These are phyloP conservation scores for Caenorhabditis remanei DNA, from an alignment of 1,140 invertebrate species.

Conservation along the genomic window DNA sequence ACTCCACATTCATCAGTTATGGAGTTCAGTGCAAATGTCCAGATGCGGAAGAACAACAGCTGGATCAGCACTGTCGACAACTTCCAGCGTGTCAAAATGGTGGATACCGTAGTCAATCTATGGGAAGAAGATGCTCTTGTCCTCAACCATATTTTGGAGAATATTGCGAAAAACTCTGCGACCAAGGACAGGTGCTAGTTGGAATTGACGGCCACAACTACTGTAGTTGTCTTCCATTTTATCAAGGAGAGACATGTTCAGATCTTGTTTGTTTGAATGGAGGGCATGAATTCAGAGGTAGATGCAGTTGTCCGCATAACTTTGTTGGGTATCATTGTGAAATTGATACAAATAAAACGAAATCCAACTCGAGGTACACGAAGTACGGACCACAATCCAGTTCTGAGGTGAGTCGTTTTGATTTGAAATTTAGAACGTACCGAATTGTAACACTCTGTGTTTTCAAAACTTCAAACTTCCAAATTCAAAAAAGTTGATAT, in stretches of 20 bases:
- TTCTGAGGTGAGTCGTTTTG: constrained; percentile 12
- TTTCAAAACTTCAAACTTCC: constrained; percentile 23
- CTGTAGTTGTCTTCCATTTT: constrained; percentile 75
- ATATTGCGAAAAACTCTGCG: constrained; percentile 75
- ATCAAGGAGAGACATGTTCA: constrained; percentile 75
- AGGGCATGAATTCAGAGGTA: constrained; percentile 67
- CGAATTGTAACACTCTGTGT: too few relatives aligned
- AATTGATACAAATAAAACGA: constrained; percentile 75
- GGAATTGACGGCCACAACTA: constrained; percentile 71
- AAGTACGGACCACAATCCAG: constrained; percentile 28
- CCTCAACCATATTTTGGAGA: constrained; percentile 77
- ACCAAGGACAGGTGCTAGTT: constrained; percentile 72
- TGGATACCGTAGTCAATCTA: constrained; percentile 70
- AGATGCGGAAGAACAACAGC: constrained; percentile 59
- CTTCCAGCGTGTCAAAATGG: constrained; percentile 74
- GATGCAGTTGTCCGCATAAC: constrained; percentile 73
- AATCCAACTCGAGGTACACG: constrained; percentile 38
- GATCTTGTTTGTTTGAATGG: constrained; percentile 77
- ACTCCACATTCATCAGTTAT: constrained; percentile 62
- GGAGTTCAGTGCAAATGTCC: constrained; percentile 70
- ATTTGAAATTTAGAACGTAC: too few relatives aligned
- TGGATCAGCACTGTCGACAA: constrained; percentile 72
- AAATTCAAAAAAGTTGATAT: background rate
- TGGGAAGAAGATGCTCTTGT: constrained; percentile 70
- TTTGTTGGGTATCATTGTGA: constrained; percentile 77